Conservation (phyloP, 2,888 invertebrate species). For the Cantharis nigra region DNA sequence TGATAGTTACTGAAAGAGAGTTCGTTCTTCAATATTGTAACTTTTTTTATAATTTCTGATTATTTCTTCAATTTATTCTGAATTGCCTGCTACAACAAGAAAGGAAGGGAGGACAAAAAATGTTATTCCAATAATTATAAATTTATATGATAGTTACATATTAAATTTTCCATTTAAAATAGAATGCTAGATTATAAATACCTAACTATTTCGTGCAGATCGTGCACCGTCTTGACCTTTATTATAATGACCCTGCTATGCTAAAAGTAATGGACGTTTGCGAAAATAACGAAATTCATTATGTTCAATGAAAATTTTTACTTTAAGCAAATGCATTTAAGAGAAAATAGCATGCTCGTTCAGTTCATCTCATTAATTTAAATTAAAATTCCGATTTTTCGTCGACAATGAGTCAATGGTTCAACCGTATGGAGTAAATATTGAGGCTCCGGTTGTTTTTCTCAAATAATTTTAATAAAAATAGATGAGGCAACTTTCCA, state of each 20-base stretch:
- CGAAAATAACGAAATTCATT: neutral
- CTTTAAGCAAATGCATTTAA: neutral
- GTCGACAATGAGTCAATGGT: neutral
- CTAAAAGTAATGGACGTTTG: constrained; percentile 3
- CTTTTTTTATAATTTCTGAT: neutral
- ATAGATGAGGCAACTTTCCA: neutral
- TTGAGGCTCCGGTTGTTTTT: neutral
- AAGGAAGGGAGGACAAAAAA: neutral
- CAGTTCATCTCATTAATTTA: neutral
- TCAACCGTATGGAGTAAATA: neutral
- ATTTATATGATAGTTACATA: neutral
- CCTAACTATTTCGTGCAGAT: constrained; percentile 23
- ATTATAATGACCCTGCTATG: constrained; percentile 21
- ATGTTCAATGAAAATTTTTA: neutral
- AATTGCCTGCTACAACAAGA: neutral
- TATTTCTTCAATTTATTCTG: neutral
- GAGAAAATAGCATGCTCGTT: neutral
- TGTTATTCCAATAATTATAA: neutral
- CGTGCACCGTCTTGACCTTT: constrained; percentile 29
- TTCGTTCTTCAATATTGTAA: neutral
- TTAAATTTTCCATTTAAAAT: constrained; percentile 9
- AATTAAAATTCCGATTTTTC: no score
- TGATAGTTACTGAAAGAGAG: neutral
- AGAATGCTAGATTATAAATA: constrained; percentile 23
- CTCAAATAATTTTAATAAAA: neutral